Percentiles rank a stretch among this genome's conserved stretches.
Conservation (phyloP, 2,888 invertebrate species). For the Cataglyphis livida region DNA sequence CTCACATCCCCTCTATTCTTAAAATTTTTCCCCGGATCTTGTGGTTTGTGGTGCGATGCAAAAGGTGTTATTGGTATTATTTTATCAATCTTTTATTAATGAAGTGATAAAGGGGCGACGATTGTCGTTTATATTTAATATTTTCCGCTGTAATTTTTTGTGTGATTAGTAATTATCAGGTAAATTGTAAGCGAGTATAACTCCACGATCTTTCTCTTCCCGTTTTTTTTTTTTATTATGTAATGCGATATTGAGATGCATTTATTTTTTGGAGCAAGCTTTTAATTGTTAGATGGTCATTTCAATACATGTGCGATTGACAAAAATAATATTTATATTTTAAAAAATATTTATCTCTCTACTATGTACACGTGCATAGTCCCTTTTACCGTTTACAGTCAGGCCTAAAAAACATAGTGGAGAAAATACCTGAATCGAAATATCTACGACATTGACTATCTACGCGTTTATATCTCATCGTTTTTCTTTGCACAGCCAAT, state of each 20-base stretch:
- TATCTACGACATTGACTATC: conserved; percentile 32
- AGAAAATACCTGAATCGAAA: conserved; percentile 56
- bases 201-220: not conserved
- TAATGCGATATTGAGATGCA: not conserved
- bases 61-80: not conserved
- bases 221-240: not conserved
- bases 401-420: not conserved
- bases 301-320: not conserved
- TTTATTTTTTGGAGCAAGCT: not conserved
- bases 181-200: not conserved
- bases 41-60: not conserved
- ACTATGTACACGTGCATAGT: not conserved
- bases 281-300: not conserved
- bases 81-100: not conserved
- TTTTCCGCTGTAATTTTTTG: not conserved
- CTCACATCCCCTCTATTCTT: conserved; percentile 61
- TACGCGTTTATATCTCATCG: conserved; percentile 13
- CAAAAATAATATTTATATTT: not conserved
- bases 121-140: not conserved
- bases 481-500: conserved; percentile 61
- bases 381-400: not conserved
- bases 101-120: not conserved
- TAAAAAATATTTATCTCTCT: not conserved
- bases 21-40: conserved; percentile 6
- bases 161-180: not conserved